A percentile compares a stretch with the other conserved stretches of the same genome.
Conservation (phyloP, 2,888 invertebrate species). For the Notodonta dromedarius region DNA sequence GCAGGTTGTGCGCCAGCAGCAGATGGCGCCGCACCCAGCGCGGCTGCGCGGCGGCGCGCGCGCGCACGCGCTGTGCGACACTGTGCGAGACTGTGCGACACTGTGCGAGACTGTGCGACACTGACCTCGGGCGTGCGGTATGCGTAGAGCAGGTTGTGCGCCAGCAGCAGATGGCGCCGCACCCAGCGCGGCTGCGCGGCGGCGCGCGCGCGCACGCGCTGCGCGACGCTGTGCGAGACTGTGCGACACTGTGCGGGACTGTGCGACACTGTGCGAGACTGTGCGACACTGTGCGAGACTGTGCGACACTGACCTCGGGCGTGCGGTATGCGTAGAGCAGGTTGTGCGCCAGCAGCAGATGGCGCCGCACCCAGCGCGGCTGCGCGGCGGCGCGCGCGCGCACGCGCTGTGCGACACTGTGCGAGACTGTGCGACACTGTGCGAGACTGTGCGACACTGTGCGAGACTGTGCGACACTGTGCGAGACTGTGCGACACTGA, state of each 20-base stretch:
- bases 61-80: too few species aligned
- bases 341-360: conserved; percentile 2
- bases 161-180: conserved; percentile 13
- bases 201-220: conserved; percentile 39
- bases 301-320: not conserved
- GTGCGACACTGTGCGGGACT: conserved; percentile 9
- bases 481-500: too few species aligned
- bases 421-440: conserved; percentile 14
- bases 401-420: conserved; percentile 12
- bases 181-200: conserved; percentile 52
- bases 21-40: too few species aligned
- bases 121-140: not conserved
- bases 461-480: not conserved
- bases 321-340: conserved; percentile 8
- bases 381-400: conserved; percentile 1
- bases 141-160: not conserved
- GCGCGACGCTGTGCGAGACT: conserved; percentile 30
- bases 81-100: conserved; percentile 12
- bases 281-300: conserved; percentile 28
- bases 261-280: conserved; percentile 29
- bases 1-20: too few species aligned
- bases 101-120: conserved; percentile 9
- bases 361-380: conserved; percentile 12
- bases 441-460: conserved; percentile 1
- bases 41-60: too few species aligned